These are phyloP conservation scores for Podarcis cretensis DNA, from an alignment of 2,113 vertebrate species.

Conservation along the genomic window DNA sequence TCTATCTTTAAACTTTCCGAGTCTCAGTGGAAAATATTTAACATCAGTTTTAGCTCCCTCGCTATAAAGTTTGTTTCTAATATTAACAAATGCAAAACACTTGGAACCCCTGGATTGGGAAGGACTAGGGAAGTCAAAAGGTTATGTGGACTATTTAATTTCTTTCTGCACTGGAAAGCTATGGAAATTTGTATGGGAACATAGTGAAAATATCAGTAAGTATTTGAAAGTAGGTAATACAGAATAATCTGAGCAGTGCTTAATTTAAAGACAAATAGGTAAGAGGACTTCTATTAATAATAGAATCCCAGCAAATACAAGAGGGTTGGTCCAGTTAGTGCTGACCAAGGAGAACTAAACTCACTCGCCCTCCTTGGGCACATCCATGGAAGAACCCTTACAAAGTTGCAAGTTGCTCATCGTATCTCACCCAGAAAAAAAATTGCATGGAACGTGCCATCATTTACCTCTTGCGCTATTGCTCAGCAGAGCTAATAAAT, in stretches of 20 bases:
- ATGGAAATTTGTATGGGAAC: neutral
- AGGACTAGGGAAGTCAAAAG: constrained; percentile 22
- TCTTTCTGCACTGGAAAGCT: neutral
- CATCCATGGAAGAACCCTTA: constrained; percentile 64
- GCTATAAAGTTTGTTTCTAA: neutral
- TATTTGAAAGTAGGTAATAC: constrained; percentile 24
- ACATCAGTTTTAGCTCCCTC: neutral
- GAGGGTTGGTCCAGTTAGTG: constrained; percentile 36
- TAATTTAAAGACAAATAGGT: constrained; percentile 53
- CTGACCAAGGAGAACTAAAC: constrained; percentile 50
- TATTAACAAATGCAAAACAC: neutral
- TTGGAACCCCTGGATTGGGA: constrained; percentile 2
- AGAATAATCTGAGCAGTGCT: constrained; percentile 36
- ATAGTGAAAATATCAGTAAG: constrained; percentile 12
- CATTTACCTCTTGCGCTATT: constrained; percentile 83
- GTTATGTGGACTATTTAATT: neutral
- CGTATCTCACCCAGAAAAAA: constrained; percentile 62
- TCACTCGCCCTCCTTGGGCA: constrained; percentile 30
- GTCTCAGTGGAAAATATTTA: neutral
- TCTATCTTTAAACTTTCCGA: neutral
- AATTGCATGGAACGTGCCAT: constrained; percentile 80
- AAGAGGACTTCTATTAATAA: constrained; percentile 51
- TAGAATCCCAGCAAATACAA: constrained; percentile 53
- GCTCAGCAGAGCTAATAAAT: constrained; percentile 86
- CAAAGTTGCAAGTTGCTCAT: constrained; percentile 74